Base-by-base conservation (phyloP, 2,888 invertebrate species). In the Minunthozetes semirufus region DNA sequence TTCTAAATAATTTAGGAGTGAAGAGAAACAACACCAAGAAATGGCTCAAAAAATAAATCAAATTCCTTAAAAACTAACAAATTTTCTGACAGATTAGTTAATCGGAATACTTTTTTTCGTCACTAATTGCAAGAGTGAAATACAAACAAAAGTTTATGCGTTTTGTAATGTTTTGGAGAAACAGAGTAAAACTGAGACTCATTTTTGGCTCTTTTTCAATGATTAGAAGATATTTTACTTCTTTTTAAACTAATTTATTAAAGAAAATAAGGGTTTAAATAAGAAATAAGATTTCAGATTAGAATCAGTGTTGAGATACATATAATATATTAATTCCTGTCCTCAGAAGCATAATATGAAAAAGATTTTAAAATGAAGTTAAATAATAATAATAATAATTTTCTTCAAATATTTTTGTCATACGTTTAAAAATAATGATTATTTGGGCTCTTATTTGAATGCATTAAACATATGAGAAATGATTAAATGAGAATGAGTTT, bases 251-350 rank as follows among this genome's bases (percentile, higher is more conserved):
- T 53, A 53, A 53, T 53, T 53, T 53, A 53, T 53, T 53, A 19
- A 53, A n/a, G 33, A 53, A n/a, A 53, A 53, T 53, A 19, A 53
- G 53, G 53, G 17, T 53, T 53, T n/a, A 17, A 53, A 53, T 53
- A 19, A 53, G n/a, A 53, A 53, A 53, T 8, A 53, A 53, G 3
- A n/a, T n/a, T 6, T n/a, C 22, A 63, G 61, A 63, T 63, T 33
- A 63, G 3, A 25, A 63, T 63, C 29, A 63, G 61, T 63, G 61
- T 63, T 63, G 33, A 63, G 61, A 63, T 33, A 15, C 25, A 33
- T 5, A 33, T 33, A 33, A 33, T 33, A 33, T 33, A 33, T 33
- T 3, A 33, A 33, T 33, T 5, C 33, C 4, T 5, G 33, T 33
- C 33, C n/a, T n/a, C n/a, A n/a, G n/a, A n/a, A n/a, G n/a, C n/a